Conservation (phyloP, 2,113 vertebrate species). For the Corythornis cristatus region DNA sequence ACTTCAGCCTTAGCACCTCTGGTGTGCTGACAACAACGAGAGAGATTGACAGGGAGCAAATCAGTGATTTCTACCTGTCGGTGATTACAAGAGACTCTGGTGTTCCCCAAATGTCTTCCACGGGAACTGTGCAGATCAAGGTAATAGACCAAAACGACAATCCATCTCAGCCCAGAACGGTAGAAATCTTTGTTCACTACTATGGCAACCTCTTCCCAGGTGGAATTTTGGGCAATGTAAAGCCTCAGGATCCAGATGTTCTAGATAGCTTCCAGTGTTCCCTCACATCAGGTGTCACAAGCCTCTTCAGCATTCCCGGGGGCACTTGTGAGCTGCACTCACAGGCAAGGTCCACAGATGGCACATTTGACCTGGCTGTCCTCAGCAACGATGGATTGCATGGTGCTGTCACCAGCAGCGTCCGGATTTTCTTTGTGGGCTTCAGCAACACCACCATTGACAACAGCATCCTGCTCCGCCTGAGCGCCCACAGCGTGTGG, state of each 20-base stretch:
- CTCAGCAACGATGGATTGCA: slow-evolving; percentile 91
- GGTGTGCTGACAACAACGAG: slow-evolving; percentile 89
- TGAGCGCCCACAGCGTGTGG: slow-evolving; percentile 77
- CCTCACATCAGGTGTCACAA: slow-evolving; percentile 85
- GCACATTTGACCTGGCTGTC: slow-evolving; percentile 87
- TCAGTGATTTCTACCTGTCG: slow-evolving; percentile 89
- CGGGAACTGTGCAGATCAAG: slow-evolving; percentile 89
- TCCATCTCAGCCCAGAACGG: slow-evolving; percentile 88
- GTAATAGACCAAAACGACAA: slow-evolving; percentile 96
- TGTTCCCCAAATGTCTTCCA: slow-evolving; percentile 95
- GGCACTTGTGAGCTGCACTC: slow-evolving; percentile 89
- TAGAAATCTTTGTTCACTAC: slow-evolving; percentile 94
- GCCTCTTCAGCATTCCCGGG: slow-evolving; percentile 87
- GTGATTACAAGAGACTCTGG: slow-evolving; percentile 93
- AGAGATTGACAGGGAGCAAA: slow-evolving; percentile 95
- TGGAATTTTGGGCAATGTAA: slow-evolving; percentile 88
- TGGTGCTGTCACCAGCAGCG: slow-evolving; percentile 83
- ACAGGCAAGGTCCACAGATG: slow-evolving; percentile 87
- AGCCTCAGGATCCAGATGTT: slow-evolving; percentile 92
- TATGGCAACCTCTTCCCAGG: slow-evolving; percentile 93
- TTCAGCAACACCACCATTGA: slow-evolving; percentile 92
- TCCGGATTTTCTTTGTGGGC: slow-evolving; percentile 86
- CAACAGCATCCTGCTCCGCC: slow-evolving; percentile 91
- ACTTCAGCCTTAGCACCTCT: slow-evolving; percentile 88
- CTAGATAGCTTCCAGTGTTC: slow-evolving; percentile 92